phyloP scores from a whole-genome alignment of 2,888 invertebrate species.

The Gisinianus flammeolus region DNA sequence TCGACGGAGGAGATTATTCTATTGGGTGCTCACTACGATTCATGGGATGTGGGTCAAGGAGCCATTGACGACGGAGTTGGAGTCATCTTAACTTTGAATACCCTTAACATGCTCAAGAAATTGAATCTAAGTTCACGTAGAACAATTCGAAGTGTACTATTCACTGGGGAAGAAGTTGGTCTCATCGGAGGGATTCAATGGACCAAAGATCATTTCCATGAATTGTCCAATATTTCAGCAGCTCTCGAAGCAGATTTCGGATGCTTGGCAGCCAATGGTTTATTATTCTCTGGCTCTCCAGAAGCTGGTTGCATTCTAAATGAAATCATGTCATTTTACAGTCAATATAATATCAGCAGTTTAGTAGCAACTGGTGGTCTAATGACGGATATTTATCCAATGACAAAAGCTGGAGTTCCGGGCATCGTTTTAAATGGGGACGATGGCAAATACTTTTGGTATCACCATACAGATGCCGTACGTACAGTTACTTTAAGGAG shows the following conservation, averaged over 20 bases:
- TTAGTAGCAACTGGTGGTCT: slow-evolving; percentile 65
- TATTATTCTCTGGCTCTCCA: slow-evolving; percentile 70
- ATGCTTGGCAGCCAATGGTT: slow-evolving; percentile 71
- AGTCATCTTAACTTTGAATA: slow-evolving; percentile 78
- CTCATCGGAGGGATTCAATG: slow-evolving; percentile 77
- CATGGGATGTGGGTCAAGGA: slow-evolving; percentile 75
- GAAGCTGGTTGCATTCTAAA: slow-evolving; percentile 72
- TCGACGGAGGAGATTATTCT: slow-evolving; percentile 71
- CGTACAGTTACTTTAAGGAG: too few relatives aligned
- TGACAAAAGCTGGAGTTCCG: slow-evolving; percentile 72
- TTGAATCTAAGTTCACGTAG: slow-evolving; percentile 72
- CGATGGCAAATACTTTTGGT: slow-evolving; percentile 75
- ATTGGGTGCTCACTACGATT: slow-evolving; percentile 81
- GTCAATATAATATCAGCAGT: slow-evolving; percentile 67
- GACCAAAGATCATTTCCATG: slow-evolving; percentile 67
- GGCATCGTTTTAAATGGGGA: slow-evolving; percentile 72
- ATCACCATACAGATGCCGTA: slow-evolving; percentile 72
- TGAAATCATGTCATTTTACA: slow-evolving; percentile 72
- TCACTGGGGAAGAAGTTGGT: slow-evolving; percentile 82
- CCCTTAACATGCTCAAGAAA: slow-evolving; percentile 70
- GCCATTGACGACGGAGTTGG: slow-evolving; percentile 81
- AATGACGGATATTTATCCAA: slow-evolving; percentile 73
- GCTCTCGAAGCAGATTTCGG: slow-evolving; percentile 85
- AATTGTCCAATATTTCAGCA: slow-evolving; percentile 71
- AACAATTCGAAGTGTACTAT: slow-evolving; percentile 76